Base-by-base conservation (phyloP, 2,888 invertebrate species). In the Lacanobia oleracea region DNA sequence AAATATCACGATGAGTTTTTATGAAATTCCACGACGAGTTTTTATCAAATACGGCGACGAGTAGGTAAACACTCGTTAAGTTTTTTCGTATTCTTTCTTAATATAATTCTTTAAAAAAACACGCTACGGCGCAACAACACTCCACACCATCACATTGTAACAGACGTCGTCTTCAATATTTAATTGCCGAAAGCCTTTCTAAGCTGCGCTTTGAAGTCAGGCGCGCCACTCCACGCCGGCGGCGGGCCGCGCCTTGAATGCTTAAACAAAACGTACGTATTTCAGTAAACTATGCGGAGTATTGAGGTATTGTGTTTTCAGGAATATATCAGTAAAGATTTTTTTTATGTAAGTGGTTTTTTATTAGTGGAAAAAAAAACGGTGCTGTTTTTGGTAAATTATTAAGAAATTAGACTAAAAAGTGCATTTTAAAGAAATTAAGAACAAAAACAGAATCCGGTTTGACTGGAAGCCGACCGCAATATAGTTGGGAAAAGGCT, bases 181-280 rank as follows among this genome's bases (percentile, higher is more conserved):
- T 89, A 89, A 89, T 89, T 89, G 88, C 79, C 79, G 76, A 87
- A 89, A 89, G 87, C 87, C 87, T 86, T 88, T 89, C 82, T 82
- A 85, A 86, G 85, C 81, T 74, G 68, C 71, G 83, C 89, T 88
- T 89, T 88, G 86, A 84, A 85, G 84, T 82, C 82, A 81, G 82
- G 79, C 74, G 72, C 73, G 75, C 67, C 71, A 62, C 81, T 75
- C 63, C 56, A 23, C 60, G 72, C 75, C 61, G 50, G 70, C 77
- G 77, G 81, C 72, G 66, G 45, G 67, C 67, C 81, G 66, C 81
- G 77, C 57, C 67, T 57, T 83, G 86, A 87, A 87, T 86, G 74
- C 67, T 86, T 81, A 87, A 83, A 81, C 61, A 60, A 67, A 77
- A 62, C 37, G 69, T 57, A 77, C 80, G 48, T 73, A 76, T 65